Percentiles rank a stretch among this genome's conserved stretches.
These are phyloP conservation scores for Eciton burchellii DNA, from an alignment of 1,140 invertebrate species.

Conservation along the genomic window DNA sequence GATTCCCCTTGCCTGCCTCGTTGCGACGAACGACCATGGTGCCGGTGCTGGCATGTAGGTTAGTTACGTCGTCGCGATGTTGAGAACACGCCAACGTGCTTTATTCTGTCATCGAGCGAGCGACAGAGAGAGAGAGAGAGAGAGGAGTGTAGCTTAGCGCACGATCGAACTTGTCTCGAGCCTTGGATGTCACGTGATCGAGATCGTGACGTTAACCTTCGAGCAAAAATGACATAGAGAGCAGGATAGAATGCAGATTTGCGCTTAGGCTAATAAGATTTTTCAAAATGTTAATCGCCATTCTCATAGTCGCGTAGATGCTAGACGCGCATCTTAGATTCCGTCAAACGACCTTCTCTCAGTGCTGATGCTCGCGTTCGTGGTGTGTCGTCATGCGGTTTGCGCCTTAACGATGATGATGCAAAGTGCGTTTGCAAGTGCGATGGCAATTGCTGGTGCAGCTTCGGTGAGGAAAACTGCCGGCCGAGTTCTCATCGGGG, in stretches of 20 bases:
- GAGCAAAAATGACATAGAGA: too few species aligned
- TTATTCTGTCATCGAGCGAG: not conserved
- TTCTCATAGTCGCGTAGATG: too few species aligned
- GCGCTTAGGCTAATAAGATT: too few species aligned
- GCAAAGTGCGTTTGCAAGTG: not conserved
- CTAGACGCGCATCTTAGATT: too few species aligned
- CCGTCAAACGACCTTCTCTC: too few species aligned
- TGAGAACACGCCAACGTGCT: conserved; percentile 13
- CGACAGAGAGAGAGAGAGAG: not conserved
- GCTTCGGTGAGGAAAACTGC: conserved; percentile 35
- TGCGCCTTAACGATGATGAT: not conserved
- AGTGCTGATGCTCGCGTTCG: not conserved
- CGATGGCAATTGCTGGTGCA: conserved; percentile 19
- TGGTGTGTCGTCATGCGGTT: not conserved
- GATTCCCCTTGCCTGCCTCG: conserved; percentile 28
- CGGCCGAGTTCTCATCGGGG: not conserved
- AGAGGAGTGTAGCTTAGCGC: not conserved
- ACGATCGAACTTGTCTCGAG: not conserved
- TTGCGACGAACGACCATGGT: conserved; percentile 2
- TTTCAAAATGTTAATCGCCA: too few species aligned
- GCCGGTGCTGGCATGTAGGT: not conserved
- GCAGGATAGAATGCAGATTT: too few species aligned
- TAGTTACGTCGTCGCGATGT: not conserved
- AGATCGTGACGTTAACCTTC: too few species aligned
- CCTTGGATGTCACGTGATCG: too few species aligned